Evolutionary conservation across 2,113 vertebrate genomes (phyloP).

Genomic region (Cepphus grylle): DNA sequence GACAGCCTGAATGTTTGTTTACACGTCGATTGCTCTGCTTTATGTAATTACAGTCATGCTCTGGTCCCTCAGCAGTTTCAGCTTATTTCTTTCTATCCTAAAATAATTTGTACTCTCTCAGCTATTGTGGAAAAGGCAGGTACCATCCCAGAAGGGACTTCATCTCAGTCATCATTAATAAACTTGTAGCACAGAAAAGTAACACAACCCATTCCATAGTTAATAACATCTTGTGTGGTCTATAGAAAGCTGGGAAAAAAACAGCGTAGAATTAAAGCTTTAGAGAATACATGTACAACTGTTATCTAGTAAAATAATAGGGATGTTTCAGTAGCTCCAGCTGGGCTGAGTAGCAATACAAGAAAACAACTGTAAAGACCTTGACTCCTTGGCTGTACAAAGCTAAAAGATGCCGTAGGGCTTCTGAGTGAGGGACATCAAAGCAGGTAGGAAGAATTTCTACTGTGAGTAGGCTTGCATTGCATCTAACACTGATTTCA

Average conservation of each 20-base stretch:
- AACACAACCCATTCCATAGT: not conserved
- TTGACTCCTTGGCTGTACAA: not conserved
- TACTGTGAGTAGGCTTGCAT: not conserved
- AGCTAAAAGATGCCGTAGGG: not conserved
- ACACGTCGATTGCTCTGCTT: not conserved
- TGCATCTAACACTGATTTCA: not conserved
- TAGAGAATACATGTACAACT: not conserved
- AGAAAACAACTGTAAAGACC: not conserved
- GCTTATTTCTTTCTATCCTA: not conserved
- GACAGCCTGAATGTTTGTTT: not conserved
- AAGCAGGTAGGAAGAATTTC: not conserved
- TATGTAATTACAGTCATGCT: not conserved
- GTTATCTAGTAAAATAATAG: not conserved
- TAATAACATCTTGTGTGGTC: not conserved
- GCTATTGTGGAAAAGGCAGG: not conserved
- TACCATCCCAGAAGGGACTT: not conserved
- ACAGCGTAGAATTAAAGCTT: not conserved
- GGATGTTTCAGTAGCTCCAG: not conserved
- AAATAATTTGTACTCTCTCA: not conserved
- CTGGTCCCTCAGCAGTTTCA: not conserved
- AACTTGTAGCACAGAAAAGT: not conserved
- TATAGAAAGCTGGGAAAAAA: not conserved
- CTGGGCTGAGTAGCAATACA: not conserved
- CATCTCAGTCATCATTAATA: not conserved
- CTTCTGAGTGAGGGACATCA: not conserved